Evolutionary conservation across 2,888 invertebrate genomes (phyloP).

Genomic region (Scaeva pyrastri): DNA sequence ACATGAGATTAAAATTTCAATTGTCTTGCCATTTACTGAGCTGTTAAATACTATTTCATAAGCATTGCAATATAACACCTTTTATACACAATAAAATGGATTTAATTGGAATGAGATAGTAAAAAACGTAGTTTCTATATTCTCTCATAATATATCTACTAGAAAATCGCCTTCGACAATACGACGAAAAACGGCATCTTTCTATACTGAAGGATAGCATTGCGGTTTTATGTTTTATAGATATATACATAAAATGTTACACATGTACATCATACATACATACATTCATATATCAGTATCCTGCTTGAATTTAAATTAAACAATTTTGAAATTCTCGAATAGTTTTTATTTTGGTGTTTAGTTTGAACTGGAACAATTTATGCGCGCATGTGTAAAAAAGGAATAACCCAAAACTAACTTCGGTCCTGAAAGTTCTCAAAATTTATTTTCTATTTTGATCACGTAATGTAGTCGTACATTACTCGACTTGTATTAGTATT

Average conservation of each 20-base stretch:
- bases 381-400: not conserved
- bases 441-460: not conserved
- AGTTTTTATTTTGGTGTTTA: no score
- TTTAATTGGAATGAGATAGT: not conserved
- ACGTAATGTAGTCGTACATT: not conserved
- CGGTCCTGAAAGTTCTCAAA: not conserved
- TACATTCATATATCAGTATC: no score
- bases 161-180: no score
- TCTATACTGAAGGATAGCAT: no score
- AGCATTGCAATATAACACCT: not conserved
- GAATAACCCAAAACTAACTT: not conserved
- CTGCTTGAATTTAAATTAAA: no score
- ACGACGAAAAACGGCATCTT: no score
- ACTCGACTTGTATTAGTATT: not conserved
- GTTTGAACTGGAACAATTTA: no score
- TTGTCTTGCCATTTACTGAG: conserved; percentile 11
- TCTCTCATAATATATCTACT: no score
- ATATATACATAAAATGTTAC: no score
- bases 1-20: not conserved
- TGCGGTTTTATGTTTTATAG: no score
- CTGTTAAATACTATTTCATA: not conserved
- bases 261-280: no score
- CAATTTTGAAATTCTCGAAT: no score
- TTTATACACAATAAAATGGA: not conserved
- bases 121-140: not conserved